Percentiles rank a stretch among this genome's conserved stretches.
Conservation (phyloP, 1,140 invertebrate species). For the Polypedilum pembai region DNA sequence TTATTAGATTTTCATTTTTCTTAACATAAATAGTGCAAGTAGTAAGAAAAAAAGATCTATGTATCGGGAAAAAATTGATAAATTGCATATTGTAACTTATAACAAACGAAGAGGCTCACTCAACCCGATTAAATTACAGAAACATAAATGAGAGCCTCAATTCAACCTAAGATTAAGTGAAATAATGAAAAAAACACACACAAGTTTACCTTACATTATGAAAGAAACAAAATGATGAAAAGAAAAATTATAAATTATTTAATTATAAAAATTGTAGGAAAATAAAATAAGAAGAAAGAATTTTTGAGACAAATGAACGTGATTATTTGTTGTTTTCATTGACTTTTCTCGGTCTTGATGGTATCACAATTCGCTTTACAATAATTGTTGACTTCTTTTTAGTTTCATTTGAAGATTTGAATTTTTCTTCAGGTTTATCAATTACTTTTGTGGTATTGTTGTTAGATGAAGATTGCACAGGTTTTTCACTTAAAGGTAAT, state of each 20-base stretch:
- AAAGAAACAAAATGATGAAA: neutral
- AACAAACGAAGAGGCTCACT: neutral
- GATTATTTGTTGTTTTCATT: neutral
- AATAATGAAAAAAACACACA: neutral
- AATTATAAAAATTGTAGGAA: conserved; percentile 10
- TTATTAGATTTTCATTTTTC: neutral
- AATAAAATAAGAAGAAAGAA: neutral
- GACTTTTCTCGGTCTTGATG: neutral
- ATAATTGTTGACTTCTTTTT: neutral
- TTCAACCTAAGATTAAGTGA: conserved; percentile 12
- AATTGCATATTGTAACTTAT: neutral
- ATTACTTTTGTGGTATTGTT: neutral
- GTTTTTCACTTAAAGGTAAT: neutral
- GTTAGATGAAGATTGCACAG: neutral
- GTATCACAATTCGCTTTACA: conserved; percentile 1
- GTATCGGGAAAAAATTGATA: neutral
- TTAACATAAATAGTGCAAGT: neutral
- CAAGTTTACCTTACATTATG: conserved; percentile 5
- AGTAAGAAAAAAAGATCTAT: no score
- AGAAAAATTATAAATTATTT: neutral
- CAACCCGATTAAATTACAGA: neutral
- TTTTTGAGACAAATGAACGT: neutral
- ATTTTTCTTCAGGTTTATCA: neutral
- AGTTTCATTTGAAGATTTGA: neutral
- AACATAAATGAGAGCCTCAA: neutral